Percentiles rank a stretch among this genome's conserved stretches.
These are phyloP conservation scores for Lamellibrachia columna DNA, from an alignment of 2,888 invertebrate species.

Conservation along the genomic window DNA sequence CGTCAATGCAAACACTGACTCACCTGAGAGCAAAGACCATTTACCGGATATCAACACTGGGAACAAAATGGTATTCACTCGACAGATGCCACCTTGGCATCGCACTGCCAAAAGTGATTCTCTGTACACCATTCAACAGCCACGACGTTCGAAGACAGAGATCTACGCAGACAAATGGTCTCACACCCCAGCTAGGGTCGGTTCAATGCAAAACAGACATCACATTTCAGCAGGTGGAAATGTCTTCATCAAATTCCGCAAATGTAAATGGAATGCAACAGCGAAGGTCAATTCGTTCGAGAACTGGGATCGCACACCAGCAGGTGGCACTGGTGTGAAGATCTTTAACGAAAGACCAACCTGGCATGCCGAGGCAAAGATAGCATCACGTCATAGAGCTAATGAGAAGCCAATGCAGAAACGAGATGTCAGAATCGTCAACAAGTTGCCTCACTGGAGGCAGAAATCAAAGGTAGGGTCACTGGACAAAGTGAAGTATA, in stretches of 20 bases:
- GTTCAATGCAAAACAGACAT: not conserved
- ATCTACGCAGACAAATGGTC: not conserved
- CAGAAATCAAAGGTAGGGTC: not conserved
- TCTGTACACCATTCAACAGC: not conserved
- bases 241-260: not conserved
- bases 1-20: not conserved
- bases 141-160: not conserved
- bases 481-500: not conserved
- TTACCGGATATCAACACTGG: not conserved
- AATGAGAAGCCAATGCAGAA: not conserved
- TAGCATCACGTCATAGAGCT: not conserved
- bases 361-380: slow-evolving; percentile 8
- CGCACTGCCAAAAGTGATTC: not conserved
- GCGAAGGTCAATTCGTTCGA: not conserved
- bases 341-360: not conserved
- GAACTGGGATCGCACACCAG: not conserved
- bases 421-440: not conserved
- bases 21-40: not conserved
- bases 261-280: not conserved
- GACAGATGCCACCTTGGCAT: not conserved
- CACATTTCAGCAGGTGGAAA: not conserved
- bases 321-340: not conserved
- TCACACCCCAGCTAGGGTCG: not conserved
- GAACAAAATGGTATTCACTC: not conserved
- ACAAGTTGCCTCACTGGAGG: not conserved